Evolutionary conservation across 2,113 vertebrate genomes (phyloP).

Genomic region (Athene cunicularia): DNA sequence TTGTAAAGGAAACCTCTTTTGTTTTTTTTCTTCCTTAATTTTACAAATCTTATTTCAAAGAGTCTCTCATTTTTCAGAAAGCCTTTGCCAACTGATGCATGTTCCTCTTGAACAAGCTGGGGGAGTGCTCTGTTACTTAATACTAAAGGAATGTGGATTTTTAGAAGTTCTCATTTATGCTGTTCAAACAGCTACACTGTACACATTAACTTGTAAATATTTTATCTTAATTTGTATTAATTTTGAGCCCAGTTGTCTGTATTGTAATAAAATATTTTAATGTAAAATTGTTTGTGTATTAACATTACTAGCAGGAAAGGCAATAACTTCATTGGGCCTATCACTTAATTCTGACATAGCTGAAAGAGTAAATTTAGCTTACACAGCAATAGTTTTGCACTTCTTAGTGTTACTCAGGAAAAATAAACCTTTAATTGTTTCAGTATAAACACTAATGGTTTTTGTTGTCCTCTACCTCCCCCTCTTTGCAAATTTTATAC

Average conservation of each 20-base stretch:
- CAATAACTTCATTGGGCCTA: not conserved
- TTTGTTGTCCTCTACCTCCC: not conserved
- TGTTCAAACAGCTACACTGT: conserved; percentile 57
- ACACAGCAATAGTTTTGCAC: not conserved
- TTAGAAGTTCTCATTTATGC: conserved; percentile 42
- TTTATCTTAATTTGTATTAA: conserved; percentile 79
- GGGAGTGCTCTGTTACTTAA: not conserved
- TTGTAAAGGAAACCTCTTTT: not conserved
- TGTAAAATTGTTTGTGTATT: conserved; percentile 35
- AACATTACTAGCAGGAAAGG: not conserved
- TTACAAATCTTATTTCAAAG: not conserved
- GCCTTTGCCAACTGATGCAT: not conserved
- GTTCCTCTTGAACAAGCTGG: not conserved
- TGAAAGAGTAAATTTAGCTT: not conserved
- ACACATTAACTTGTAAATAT: conserved; percentile 76
- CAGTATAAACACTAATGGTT: not conserved
- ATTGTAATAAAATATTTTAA: conserved; percentile 83
- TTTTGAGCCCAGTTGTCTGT: conserved; percentile 69
- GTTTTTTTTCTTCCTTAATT: not conserved
- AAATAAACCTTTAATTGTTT: not conserved
- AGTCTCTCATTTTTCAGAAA: not conserved
- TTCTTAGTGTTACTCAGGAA: not conserved
- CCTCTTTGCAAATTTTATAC: not conserved
- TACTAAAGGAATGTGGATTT: conserved; percentile 39
- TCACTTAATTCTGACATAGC: not conserved